Evolutionary conservation across 2,113 vertebrate species (phyloP).

Genomic region (Anolis sagrei): DNA sequence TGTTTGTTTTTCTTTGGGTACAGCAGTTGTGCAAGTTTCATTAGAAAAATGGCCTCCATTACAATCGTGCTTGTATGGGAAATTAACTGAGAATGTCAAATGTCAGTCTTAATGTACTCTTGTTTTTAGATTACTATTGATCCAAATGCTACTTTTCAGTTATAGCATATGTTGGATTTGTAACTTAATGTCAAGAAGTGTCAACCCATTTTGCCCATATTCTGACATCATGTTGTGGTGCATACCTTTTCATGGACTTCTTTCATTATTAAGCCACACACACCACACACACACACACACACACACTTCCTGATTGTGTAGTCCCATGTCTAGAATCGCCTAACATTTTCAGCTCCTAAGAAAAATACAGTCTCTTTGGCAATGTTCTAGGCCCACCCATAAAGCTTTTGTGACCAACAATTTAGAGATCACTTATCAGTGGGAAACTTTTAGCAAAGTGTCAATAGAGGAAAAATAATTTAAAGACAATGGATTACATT

Average conservation of each 20-base stretch:
- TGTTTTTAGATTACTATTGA: background rate
- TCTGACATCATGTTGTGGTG: too few relatives aligned
- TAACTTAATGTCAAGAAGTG: background rate
- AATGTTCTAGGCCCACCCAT: background rate
- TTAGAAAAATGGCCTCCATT: background rate
- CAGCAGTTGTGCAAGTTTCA: background rate
- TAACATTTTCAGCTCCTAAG: background rate
- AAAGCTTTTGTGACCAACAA: background rate
- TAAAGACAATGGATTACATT: constrained; percentile 34
- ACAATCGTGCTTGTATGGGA: background rate
- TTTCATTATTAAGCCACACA: too few relatives aligned
- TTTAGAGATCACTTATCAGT: background rate
- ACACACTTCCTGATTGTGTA: background rate
- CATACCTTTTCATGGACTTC: too few relatives aligned
- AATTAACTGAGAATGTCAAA: background rate
- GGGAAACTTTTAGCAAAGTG: constrained; percentile 42
- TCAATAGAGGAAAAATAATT: constrained; percentile 38
- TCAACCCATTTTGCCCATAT: background rate
- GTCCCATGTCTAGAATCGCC: too few relatives aligned
- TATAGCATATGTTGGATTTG: background rate
- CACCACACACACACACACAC: too few relatives aligned
- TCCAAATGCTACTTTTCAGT: background rate
- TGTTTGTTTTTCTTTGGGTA: background rate
- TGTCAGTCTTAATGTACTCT: background rate
- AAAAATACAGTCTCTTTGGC: background rate